Base-by-base conservation (phyloP, 2,797 vertebrate genomes). In the Buphagus erythrorhynchus region DNA sequence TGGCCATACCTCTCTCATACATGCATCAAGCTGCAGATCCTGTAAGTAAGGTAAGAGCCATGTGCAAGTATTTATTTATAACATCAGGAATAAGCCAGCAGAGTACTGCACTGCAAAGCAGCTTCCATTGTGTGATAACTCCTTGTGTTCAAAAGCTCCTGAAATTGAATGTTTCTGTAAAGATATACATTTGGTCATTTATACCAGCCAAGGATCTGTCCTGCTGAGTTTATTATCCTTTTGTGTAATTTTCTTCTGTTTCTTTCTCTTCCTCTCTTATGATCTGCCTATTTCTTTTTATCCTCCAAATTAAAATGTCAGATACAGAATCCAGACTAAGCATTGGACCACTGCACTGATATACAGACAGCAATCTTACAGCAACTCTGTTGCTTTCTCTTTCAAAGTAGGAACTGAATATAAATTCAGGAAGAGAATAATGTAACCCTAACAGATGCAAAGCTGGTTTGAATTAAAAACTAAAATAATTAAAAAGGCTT, bases 241-340 rank as follows among this genome's bases (percentile, higher is more conserved):
- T 79, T 89, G 51, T 63, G 33, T 29, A 51, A 55, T 43, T 76
- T 91, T 46, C 40, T 73, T 55, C 21, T 65, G 42, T 92, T 77
- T 85, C 58, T 75, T 79, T 45, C 49, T 79, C 57, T 73, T 49
- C 35, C 21, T 38, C 10, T 59, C 48, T 76, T 62, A 92, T 38
- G 46, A 43, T 66, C 42, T 90, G 35, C 36, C 42, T 51, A 14
- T 87, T 94, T 94, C 59, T 91, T 93, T 84, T 84, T 79, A 96
- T 85, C 15, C 6, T 79, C 40, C 15, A 77, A 76, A 58, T 94
- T 90, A 86, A 89, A 92, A 87, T 69, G 19, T 51, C 89, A 82
- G 26, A 49, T 65, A 54, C 6, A 63, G 63, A 82, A 81, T 59
- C 48, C 59, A 79, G 59, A 16, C 18, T 28, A 77, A 65, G 16